Evolutionary conservation across 2,797 vertebrate species (phyloP).

Genomic region (Esox masquinongy): DNA sequence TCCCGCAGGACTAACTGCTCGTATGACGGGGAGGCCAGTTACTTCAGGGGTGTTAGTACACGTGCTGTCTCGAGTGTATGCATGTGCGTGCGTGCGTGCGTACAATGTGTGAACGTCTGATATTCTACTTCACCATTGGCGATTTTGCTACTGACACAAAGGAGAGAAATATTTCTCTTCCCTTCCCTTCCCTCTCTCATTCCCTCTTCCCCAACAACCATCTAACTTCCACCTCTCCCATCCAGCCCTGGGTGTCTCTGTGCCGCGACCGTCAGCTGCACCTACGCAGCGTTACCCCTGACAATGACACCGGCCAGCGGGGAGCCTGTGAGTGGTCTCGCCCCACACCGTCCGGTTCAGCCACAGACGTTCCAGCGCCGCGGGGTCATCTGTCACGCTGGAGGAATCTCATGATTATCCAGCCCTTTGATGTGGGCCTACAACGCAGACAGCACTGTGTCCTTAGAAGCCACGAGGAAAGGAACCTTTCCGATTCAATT

Average conservation of each 20-base stretch:
- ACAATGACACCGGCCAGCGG: no score
- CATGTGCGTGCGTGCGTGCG: background rate
- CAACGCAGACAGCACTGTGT: background rate
- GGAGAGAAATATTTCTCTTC: conserved; percentile 40
- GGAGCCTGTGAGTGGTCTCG: no score
- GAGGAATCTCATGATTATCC: background rate
- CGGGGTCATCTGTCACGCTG: background rate
- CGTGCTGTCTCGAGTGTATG: background rate
- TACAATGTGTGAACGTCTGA: background rate
- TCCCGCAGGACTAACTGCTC: background rate
- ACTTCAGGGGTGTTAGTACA: conserved; percentile 7
- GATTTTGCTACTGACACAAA: conserved; percentile 34
- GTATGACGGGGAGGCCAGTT: background rate
- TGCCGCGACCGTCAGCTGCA: no score
- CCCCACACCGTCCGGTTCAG: background rate
- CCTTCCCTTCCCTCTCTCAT: conserved; percentile 8
- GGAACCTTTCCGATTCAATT: background rate
- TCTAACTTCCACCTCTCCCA: no score
- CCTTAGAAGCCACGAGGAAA: background rate
- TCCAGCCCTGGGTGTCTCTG: no score
- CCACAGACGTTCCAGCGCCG: background rate
- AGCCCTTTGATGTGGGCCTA: background rate
- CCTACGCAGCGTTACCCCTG: no score
- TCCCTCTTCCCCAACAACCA: conserved; percentile 5
- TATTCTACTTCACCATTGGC: conserved; percentile 43